A percentile compares a stretch with the other conserved stretches of the same genome.
Conservation (phyloP, 2,797 vertebrate species). For the Aphelocoma californica region DNA sequence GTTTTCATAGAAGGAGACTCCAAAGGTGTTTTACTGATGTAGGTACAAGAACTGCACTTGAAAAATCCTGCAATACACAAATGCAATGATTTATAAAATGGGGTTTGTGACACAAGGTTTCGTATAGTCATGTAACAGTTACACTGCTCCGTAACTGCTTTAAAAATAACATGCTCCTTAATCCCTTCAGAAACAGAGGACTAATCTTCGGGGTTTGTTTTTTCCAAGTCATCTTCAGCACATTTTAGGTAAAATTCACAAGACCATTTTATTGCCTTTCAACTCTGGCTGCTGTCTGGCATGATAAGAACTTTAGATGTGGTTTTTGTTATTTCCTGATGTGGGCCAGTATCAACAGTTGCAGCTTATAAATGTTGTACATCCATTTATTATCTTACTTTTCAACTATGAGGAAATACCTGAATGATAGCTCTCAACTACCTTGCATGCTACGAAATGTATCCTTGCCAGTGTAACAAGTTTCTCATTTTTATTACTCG, state of each 20-base stretch:
- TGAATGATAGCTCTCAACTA: background rate
- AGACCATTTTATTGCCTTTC: background rate
- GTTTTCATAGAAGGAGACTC: background rate
- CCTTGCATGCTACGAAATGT: background rate
- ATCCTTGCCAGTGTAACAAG: background rate
- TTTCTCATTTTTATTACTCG: background rate
- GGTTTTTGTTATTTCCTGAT: background rate
- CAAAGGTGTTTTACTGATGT: background rate
- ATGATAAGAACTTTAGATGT: background rate
- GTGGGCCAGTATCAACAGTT: background rate
- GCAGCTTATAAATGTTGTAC: background rate
- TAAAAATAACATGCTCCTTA: background rate
- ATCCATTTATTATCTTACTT: background rate
- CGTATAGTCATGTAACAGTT: background rate
- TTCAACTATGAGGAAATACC: background rate
- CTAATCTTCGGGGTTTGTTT: background rate
- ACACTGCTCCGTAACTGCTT: background rate
- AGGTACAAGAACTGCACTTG: background rate
- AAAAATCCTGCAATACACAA: background rate
- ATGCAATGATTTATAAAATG: background rate
- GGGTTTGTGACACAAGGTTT: background rate
- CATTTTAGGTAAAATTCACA: background rate
- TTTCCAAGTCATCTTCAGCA: background rate
- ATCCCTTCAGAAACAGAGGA: background rate
- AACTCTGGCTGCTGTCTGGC: background rate